Evolutionary conservation across 2,113 vertebrate species (phyloP), one percentile per base, ranked within the genome.

Genomic region (Thinocorus orbignyianus): DNA sequence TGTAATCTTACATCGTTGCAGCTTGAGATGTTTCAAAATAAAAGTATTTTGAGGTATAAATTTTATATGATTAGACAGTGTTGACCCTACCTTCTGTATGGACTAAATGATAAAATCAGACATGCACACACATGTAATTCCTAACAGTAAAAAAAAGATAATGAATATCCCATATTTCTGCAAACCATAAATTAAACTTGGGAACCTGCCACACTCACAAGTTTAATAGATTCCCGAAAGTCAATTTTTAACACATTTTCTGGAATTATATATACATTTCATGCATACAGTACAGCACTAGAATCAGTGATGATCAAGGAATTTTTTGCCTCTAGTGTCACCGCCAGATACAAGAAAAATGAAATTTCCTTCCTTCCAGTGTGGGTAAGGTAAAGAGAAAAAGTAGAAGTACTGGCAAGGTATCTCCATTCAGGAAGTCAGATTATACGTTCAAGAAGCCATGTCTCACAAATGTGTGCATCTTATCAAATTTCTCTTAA

Each of bases 101-200:
- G 94, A 95, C 26, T 83, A 95, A 95, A 97, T 96, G 76, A 96
- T 93, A 97, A 95, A 94, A 93, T 92, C 58, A 86, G 30, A 30
- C 84, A 71, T 60, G 74, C 54, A 55, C 64, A 74, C 44, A 55
- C 2, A 8, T 7, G 57, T 71, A 92, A 81, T 54, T 90, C 84
- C 78, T 84, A 95, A 94, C 31, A 89, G 91, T 62, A 97, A 88
- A 95, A 97, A 96, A 97, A 89, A 71, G 61, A 93, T 8, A 97
- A 96, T 96, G 92, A 97, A 97, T 93, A 95, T 64, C 90, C 90
- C 97, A 64, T 96, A 97, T 96, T 96, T 98, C 95, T 97, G 92
- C 92, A 97, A 95, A 92, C 65, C 73, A 90, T 97, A 98, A 97
- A 98, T 97, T 97, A 94, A 92, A 81, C 70, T 87, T 96, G 94